These are phyloP conservation scores for Agrilus planipennis DNA, from an alignment of 1,140 invertebrate genomes.

Conservation along the genomic window DNA sequence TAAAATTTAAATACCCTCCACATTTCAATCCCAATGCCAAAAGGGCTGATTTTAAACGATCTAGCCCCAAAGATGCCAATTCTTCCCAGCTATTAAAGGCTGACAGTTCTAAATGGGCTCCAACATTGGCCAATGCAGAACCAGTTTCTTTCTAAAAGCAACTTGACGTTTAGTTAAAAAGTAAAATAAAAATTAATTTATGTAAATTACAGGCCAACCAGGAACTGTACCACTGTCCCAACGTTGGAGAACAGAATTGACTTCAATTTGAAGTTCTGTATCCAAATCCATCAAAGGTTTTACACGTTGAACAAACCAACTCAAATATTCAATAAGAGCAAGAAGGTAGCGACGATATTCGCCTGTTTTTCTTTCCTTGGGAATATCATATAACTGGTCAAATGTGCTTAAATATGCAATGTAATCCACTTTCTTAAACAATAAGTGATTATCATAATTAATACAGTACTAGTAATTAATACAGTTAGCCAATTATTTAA, in stretches of 20 bases:
- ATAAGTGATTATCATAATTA: background rate
- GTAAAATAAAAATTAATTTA: background rate
- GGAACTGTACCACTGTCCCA: slow-evolving; percentile 85
- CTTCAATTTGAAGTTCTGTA: slow-evolving; percentile 62
- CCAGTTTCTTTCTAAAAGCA: slow-evolving; percentile 75
- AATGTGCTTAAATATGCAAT: slow-evolving; percentile 89
- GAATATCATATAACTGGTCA: slow-evolving; percentile 93
- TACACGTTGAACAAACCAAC: slow-evolving; percentile 72
- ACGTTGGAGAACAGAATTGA: slow-evolving; percentile 62
- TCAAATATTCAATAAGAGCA: slow-evolving; percentile 75
- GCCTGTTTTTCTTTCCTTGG: slow-evolving; percentile 86
- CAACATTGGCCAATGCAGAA: slow-evolving; percentile 81
- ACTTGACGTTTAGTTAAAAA: background rate
- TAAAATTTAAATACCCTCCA: slow-evolving; percentile 58
- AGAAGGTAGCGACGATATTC: slow-evolving; percentile 87
- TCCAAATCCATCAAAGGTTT: slow-evolving; percentile 85
- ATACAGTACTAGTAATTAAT: background rate
- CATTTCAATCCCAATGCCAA: slow-evolving; percentile 97
- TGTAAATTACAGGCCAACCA: slow-evolving; percentile 74
- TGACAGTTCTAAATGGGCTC: slow-evolving; percentile 92
- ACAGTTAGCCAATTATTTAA: background rate
- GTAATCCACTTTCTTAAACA: slow-evolving; percentile 84
- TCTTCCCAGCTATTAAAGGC: slow-evolving; percentile 98
- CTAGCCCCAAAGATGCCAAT: slow-evolving; percentile 87
- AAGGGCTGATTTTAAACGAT: slow-evolving; percentile 93